Base-by-base conservation (phyloP, 2,888 invertebrate species). In the Papilio elwesi region DNA sequence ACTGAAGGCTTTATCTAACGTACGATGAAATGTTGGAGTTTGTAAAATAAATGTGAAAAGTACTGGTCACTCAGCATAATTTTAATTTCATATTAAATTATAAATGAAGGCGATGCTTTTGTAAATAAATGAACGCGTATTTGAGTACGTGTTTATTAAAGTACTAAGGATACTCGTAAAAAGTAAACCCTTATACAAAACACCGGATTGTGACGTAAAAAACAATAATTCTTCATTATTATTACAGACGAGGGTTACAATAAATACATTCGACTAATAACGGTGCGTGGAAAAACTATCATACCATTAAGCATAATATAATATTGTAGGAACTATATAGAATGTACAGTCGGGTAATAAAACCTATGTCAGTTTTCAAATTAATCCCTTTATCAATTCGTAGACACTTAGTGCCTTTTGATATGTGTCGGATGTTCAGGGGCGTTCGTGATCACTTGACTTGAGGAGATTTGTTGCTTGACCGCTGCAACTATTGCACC, bases 141-240 rank as follows among this genome's bases (percentile, higher is more conserved):
- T 88, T 90, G 88, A 87, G 26, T 85, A 90, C 91, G 91, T 91
- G 92, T 89, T 88, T 86, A 85, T 83, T 81, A 83, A 85, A 87
- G 86, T 84, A 87, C 80, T 84, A 81, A 80, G 84, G 83, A 85
- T 90, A 87, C 88, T 91, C 91, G 91, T 84, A 83, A 82, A 85
- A 89, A 88, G 90, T 87, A 92, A 91, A 92, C 92, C 91, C 89
- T 87, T 82, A 85, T 78, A 90, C 90, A 91, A 91, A 92, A 91
- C 89, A 91, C 83, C 88, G 79, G 84, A 88, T 87, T 86, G 89
- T 89, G 87, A 91, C 87, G 89, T 85, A 83, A 87, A 87, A 92
- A 91, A 92, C 92, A 91, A 92, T 93, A 92, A 93, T 91, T 92
- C 90, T 90, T 91, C 89, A 89, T 90, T 91, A 90, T 83, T 81